Evolutionary conservation across 2,888 invertebrate genomes (phyloP).

Genomic region (Synanthedon andrenaeformis): DNA sequence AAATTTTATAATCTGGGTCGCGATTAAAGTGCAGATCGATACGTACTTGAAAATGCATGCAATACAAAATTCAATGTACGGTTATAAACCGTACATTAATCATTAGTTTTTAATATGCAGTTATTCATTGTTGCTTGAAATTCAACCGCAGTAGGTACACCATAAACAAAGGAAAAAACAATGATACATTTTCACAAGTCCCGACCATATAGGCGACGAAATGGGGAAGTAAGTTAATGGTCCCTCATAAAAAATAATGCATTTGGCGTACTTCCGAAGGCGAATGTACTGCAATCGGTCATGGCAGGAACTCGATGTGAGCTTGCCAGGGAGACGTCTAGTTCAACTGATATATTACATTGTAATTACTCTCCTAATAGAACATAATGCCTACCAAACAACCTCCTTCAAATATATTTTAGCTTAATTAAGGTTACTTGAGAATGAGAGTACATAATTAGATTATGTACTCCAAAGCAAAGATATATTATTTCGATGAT

Average conservation of each 20-base stretch:
- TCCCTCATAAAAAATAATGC: conserved; percentile 31
- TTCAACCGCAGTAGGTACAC: too few relatives aligned
- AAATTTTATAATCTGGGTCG: too few relatives aligned
- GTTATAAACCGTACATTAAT: too few relatives aligned
- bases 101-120: too few relatives aligned
- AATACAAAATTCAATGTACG: too few relatives aligned
- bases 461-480: too few relatives aligned
- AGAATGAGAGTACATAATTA: too few relatives aligned
- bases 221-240: conserved; percentile 8
- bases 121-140: too few relatives aligned
- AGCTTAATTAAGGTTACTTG: neutral
- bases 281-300: conserved; percentile 15
- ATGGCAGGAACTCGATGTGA: conserved; percentile 6
- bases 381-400: conserved; percentile 3
- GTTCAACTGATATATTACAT: neutral
- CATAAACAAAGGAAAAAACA: too few relatives aligned
- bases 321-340: neutral
- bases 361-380: neutral
- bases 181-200: neutral
- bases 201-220: conserved; percentile 5
- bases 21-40: too few relatives aligned
- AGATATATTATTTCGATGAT: too few relatives aligned
- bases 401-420: conserved; percentile 7
- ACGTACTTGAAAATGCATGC: too few relatives aligned
- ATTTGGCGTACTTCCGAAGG: conserved; percentile 27